Evolutionary conservation across 1,140 invertebrate genomes (phyloP).

Genomic region (Notospermus geniculatus): DNA sequence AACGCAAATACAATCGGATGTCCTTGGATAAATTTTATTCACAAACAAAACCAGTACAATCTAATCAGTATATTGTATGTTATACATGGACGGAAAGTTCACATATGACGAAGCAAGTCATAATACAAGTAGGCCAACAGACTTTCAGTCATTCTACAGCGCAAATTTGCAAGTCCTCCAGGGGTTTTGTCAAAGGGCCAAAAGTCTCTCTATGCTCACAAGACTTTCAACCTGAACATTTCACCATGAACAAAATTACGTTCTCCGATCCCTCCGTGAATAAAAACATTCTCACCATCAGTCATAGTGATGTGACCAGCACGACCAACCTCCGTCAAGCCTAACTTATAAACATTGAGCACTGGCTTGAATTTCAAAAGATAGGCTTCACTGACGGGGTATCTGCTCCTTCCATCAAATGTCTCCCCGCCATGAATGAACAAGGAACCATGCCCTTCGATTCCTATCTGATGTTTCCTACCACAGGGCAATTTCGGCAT

Average conservation of each 20-base stretch:
- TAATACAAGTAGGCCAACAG: no score
- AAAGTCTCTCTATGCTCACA: no score
- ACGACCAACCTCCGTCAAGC: conserved; percentile 29
- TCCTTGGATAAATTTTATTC: no score
- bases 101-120: no score
- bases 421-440: conserved; percentile 52
- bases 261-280: conserved; percentile 44
- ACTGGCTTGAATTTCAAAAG: conserved; percentile 31
- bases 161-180: no score
- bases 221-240: conserved; percentile 1
- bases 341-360: conserved; percentile 35
- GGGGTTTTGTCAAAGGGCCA: no score
- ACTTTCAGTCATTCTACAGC: no score
- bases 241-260: background rate
- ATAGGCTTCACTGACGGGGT: conserved; percentile 49
- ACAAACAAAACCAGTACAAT: no score
- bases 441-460: conserved; percentile 28
- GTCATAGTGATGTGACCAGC: conserved; percentile 43
- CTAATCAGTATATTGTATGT: no score
- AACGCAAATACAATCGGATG: no score
- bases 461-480: conserved; percentile 40
- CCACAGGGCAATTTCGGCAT: conserved; percentile 42
- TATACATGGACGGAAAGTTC: no score
- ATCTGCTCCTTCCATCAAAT: conserved; percentile 44
- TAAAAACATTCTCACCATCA: conserved; percentile 31